Percentiles rank a stretch among this genome's conserved stretches.
Evolutionary conservation across 2,888 invertebrate genomes (phyloP).

Genomic region (Xylocampa areola): DNA sequence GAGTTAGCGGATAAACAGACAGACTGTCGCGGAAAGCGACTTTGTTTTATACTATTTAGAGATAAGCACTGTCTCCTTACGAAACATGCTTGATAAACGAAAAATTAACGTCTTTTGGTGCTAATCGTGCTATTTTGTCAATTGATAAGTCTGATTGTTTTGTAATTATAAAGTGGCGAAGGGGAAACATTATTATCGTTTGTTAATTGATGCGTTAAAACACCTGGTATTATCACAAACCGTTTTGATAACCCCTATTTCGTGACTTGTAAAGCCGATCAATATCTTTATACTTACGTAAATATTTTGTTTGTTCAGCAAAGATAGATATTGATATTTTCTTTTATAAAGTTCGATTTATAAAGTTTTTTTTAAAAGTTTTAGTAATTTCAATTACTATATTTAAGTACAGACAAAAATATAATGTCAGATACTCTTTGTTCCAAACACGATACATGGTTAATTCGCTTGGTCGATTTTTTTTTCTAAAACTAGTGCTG

Average conservation of each 20-base stretch:
- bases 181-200: background rate
- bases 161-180: slow-evolving; percentile 3
- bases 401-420: too few species aligned
- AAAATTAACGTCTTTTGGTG: slow-evolving; percentile 9
- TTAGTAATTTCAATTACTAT: too few species aligned
- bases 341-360: too few species aligned
- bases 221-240: slow-evolving; percentile 18
- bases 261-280: background rate
- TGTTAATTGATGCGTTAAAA: slow-evolving; percentile 9
- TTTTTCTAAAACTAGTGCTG: too few species aligned
- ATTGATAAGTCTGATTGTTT: slow-evolving; percentile 30
- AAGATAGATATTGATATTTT: background rate
- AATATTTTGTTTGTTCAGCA: slow-evolving; percentile 2
- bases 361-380: too few species aligned
- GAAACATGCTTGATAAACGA: slow-evolving; percentile 38
- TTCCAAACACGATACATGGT: too few species aligned
- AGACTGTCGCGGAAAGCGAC: too few species aligned
- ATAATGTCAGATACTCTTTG: too few species aligned
- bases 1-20: too few species aligned
- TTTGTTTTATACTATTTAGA: too few species aligned
- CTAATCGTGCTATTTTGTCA: slow-evolving; percentile 8
- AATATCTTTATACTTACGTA: background rate
- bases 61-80: slow-evolving; percentile 43
- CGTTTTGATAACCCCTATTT: slow-evolving; percentile 22
- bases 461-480: too few species aligned